Evolutionary conservation across 2,113 vertebrate species (phyloP), one percentile per base, ranked within the genome.

Genomic region (Zosterops hypoxanthus): DNA sequence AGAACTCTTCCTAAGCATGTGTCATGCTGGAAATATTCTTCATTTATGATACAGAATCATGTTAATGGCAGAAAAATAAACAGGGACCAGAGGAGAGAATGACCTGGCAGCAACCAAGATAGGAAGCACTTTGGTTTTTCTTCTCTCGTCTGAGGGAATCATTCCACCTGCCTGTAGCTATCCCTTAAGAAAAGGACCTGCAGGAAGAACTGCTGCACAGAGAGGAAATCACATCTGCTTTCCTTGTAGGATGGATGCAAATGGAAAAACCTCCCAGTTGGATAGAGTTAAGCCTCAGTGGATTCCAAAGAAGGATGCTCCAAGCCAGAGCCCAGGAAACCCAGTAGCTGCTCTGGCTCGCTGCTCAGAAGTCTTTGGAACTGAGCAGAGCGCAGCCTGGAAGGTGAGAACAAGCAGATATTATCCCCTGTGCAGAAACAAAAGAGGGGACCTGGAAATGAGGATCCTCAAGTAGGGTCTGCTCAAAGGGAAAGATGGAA

Each of bases 61-160:
- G 34, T 61, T 69, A 86, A 75, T 52, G 23, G 14, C 61, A 86
- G 52, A 93, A 78, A 63, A 92, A 80, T 76, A 86, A 87, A 77
- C 6, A 88, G 25, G 42, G 39, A 90, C 34, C 9, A 70, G 7
- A 50, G 22, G 20, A 87, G 34, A 87, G 34, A 83, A 65, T 34
- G 18, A 66, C 50, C 50, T 9, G 19, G 25, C n/a, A 69, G 63
- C 59, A 92, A 41, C 41, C 3, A 6, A 72, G n/a, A 50, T 63
- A 75, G 44, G 28, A 65, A 46, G 26, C 2, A 0, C 13, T 82
- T 52, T 46, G 29, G 4, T 9, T 64, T 86, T 28, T 21, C n/a
- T 77, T 73, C n/a, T 3, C 22, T 72, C 24, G 8, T 25, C 23
- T 31, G 23, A 84, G 8, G 25, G 82, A 78, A 31, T n/a, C 29